Percentiles rank a stretch among this genome's conserved stretches.
These are phyloP conservation scores for Hirtodrosophila alboralis DNA, from an alignment of 2,888 invertebrate genomes.

Conservation along the genomic window DNA sequence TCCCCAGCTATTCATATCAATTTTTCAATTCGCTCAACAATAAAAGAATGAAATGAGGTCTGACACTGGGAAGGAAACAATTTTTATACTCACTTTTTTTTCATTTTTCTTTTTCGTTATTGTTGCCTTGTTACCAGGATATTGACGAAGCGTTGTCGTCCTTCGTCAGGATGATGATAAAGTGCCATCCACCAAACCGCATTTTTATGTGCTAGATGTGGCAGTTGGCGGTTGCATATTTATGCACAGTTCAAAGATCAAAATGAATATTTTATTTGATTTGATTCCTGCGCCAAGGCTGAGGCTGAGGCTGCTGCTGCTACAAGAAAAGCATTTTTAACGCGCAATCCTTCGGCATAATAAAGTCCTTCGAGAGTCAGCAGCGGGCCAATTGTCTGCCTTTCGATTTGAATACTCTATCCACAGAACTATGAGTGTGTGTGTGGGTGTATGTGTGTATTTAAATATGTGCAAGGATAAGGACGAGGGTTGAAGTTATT, in stretches of 20 bases:
- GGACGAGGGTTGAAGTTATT: slow-evolving; percentile 6
- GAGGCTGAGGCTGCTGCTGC: no score
- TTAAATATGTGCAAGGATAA: slow-evolving; percentile 17
- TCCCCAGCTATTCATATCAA: slow-evolving; percentile 62
- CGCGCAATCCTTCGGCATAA: slow-evolving; percentile 67
- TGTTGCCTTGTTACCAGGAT: slow-evolving; percentile 54
- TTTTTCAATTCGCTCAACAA: slow-evolving; percentile 51
- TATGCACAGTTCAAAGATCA: slow-evolving; percentile 83
- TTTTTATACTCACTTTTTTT: slow-evolving; percentile 34
- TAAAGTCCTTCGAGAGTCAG: slow-evolving; percentile 69
- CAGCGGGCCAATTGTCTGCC: slow-evolving; percentile 67
- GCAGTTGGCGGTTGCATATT: slow-evolving; percentile 71
- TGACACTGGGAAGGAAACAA: slow-evolving; percentile 45
- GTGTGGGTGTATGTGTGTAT: slow-evolving; percentile 48
- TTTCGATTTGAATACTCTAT: slow-evolving; percentile 39
- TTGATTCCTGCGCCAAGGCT: slow-evolving; percentile 69
- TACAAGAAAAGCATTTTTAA: slow-evolving; percentile 81
- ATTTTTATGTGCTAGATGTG: slow-evolving; percentile 44
- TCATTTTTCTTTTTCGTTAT: slow-evolving; percentile 30
- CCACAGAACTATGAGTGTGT: slow-evolving; percentile 15
- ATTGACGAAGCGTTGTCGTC: slow-evolving; percentile 55
- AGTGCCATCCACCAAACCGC: slow-evolving; percentile 71
- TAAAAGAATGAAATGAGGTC: slow-evolving; percentile 19
- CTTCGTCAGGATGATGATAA: slow-evolving; percentile 61
- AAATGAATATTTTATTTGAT: slow-evolving; percentile 83